Evolutionary conservation across 2,888 invertebrate species (phyloP), one percentile per base, ranked within the genome.

Genomic region (Strigamia maritima): DNA sequence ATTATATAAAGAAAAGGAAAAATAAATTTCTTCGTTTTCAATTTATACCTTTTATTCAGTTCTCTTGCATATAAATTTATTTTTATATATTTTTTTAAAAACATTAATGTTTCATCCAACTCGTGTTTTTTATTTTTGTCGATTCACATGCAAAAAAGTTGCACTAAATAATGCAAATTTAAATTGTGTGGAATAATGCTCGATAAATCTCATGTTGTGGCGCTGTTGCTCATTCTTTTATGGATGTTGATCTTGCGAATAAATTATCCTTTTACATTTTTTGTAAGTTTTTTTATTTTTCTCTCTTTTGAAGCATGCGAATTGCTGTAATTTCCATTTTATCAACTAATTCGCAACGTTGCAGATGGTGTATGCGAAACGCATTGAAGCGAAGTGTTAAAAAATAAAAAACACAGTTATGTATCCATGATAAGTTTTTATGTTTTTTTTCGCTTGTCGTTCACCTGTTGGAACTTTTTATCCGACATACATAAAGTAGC

Each of bases 131-230:
- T 28, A 24, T 26, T 70, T 70, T 24, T 24, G 70, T 70, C 70
- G 70, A 70, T 70, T 24, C 70, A 3, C 19, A 54, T 54, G 54
- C 54, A 54, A 70, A 70, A 60, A 28, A 70, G 70, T 24, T 70
- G 70, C 70, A 70, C 70, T 70, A 70, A 70, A 70, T 70, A 70
- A 70, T 70, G 70, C 70, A 70, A 70, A 70, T 70, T 70, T 70
- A 70, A 70, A 70, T 70, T 70, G 70, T 26, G 70, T 70, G 70
- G 70, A 70, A 70, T 28, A 70, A 70, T 24, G 28, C 26, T 70
- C 70, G 70, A 70, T 70, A 70, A 70, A 70, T 70, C 70, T 70
- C 28, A 12, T 70, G 70, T 70, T 70, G 28, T 70, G n/a, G 70
- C 28, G 70, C 70, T 28, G 26, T 70, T 70, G 54, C 54, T 54